These are phyloP conservation scores for Amphipoea lucens DNA, from an alignment of 2,888 invertebrate genomes.

Conservation along the genomic window DNA sequence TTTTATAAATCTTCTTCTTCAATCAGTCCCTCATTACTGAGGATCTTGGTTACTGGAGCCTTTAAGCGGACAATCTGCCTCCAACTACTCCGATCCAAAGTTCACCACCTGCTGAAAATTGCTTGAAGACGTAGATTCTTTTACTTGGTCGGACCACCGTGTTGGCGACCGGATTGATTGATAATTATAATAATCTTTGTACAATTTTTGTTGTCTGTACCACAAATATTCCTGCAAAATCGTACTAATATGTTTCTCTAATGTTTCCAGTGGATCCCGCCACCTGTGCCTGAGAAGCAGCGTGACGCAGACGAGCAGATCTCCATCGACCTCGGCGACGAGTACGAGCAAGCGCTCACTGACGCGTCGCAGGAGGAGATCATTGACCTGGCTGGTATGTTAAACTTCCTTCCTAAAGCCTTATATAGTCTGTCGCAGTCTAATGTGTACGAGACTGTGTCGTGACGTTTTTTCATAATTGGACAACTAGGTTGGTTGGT, in stretches of 20 bases:
- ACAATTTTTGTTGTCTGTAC: not conserved
- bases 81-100: no score
- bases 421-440: not conserved
- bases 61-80: no score
- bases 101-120: no score
- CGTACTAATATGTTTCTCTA: not conserved
- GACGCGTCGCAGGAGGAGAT: slow-evolving; percentile 98
- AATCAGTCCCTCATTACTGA: no score
- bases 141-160: no score
- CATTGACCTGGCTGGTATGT: slow-evolving; percentile 98
- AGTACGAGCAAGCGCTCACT: slow-evolving; percentile 97
- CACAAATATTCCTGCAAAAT: not conserved
- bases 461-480: no score
- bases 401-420: not conserved
- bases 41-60: no score
- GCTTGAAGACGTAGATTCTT: no score
- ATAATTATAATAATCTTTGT: not conserved
- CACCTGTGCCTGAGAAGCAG: slow-evolving; percentile 92
- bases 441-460: not conserved
- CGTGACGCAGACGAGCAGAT: slow-evolving; percentile 97
- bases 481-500: not conserved
- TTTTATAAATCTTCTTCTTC: no score
- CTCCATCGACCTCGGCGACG: slow-evolving; percentile 97
- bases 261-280: slow-evolving; percentile 94
- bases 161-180: no score